Percentiles rank a stretch among this genome's conserved stretches.
Conservation (phyloP, 2,888 invertebrate species). For the Conus canariensis region DNA sequence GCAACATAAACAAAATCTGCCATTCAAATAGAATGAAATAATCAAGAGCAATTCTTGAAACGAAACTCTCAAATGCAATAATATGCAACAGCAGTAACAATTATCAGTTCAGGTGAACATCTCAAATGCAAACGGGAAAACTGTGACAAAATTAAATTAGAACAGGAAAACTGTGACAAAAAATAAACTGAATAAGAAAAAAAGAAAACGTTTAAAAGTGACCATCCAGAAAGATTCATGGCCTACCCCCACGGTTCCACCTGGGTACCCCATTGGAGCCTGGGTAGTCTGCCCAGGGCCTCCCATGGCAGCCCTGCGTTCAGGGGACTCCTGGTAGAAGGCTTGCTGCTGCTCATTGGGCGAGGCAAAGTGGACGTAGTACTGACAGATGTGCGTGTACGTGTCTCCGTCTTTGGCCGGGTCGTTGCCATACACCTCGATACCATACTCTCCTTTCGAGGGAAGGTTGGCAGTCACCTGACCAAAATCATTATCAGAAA, state of each 20-base stretch:
- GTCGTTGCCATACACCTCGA: constrained; percentile 79
- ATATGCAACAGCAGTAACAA: background rate
- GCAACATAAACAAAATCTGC: background rate
- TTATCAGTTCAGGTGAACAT: background rate
- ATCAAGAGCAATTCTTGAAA: background rate
- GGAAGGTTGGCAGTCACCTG: constrained; percentile 72
- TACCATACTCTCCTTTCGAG: constrained; percentile 76
- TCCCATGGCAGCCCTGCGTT: constrained; percentile 51
- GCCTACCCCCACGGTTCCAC: constrained; percentile 56
- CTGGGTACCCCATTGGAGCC: constrained; percentile 54
- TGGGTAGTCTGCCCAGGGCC: background rate
- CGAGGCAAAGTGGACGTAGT: constrained; percentile 71
- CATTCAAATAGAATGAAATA: background rate
- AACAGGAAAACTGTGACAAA: background rate
- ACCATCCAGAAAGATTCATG: background rate
- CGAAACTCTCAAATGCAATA: background rate
- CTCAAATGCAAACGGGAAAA: background rate
- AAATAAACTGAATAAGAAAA: background rate
- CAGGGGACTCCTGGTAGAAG: constrained; percentile 71
- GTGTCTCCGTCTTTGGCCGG: constrained; percentile 77
- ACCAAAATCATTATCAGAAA: background rate
- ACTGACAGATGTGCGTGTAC: constrained; percentile 76
- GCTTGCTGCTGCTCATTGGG: constrained; percentile 67
- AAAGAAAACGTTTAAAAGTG: background rate
- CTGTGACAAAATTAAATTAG: background rate